phyloP scores from a whole-genome alignment of 2,797 vertebrate genomes.

The Crypturellus tataupa region DNA sequence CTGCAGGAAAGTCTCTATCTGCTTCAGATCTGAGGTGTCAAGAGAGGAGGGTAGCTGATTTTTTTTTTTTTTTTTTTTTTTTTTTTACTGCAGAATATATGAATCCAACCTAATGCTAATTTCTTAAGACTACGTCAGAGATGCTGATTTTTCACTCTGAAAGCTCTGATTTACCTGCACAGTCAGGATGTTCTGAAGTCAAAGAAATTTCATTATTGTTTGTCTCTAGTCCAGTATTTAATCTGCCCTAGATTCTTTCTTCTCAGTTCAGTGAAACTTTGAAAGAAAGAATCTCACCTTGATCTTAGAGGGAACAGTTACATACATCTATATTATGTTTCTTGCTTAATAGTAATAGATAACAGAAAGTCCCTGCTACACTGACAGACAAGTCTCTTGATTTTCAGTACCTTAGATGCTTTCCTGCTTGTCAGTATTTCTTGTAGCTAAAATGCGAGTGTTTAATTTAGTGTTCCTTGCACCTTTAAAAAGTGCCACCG shows the following conservation, averaged over 20 bases:
- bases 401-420: neutral
- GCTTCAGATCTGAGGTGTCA: neutral
- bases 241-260: conserved; percentile 14
- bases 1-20: neutral
- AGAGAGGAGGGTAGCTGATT: neutral
- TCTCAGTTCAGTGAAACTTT: conserved; percentile 1
- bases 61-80: neutral
- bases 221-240: neutral
- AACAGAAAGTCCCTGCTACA: neutral
- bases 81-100: conserved; percentile 6
- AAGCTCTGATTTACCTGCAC: conserved; percentile 12
- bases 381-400: neutral
- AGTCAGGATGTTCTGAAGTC: conserved; percentile 1
- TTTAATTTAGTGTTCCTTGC: neutral
- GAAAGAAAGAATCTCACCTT: neutral
- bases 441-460: neutral
- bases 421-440: neutral
- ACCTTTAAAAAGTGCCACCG: conserved; percentile 8
- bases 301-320: neutral
- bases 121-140: conserved; percentile 3
- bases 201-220: conserved; percentile 1
- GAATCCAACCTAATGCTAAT: neutral
- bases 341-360: neutral
- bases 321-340: neutral
- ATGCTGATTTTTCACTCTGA: conserved; percentile 20